Percentiles rank a stretch among this genome's conserved stretches.
Evolutionary conservation across 2,797 vertebrate species (phyloP).

Genomic region (Coendou prehensilis): DNA sequence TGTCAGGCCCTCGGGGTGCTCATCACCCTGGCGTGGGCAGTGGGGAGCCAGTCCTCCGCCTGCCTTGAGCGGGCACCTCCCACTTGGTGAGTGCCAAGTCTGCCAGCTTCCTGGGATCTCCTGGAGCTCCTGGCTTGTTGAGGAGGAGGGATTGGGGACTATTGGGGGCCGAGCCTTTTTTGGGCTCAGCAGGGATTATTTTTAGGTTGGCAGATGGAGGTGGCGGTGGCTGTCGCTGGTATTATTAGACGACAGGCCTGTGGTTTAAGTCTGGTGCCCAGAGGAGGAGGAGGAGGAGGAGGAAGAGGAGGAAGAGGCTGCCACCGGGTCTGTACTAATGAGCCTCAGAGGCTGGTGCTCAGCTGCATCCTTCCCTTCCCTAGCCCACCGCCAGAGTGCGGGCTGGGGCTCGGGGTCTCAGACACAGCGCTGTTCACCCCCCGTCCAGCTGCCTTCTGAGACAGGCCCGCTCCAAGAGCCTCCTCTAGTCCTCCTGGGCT

Average conservation of each 20-base stretch:
- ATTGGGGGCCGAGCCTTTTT: constrained; percentile 79
- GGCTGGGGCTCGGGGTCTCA: background rate
- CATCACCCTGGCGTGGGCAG: background rate
- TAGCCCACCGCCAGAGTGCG: background rate
- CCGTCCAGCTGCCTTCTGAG: background rate
- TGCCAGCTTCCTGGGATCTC: constrained; percentile 72
- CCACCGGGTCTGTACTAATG: background rate
- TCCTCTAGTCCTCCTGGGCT: background rate
- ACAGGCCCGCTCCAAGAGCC: background rate
- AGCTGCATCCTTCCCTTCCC: background rate
- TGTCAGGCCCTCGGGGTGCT: background rate
- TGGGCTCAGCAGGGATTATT: constrained; percentile 83
- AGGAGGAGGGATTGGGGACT: constrained; percentile 75
- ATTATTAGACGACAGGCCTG: constrained; percentile 84
- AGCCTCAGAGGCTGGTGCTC: background rate
- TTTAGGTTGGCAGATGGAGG: constrained; percentile 85
- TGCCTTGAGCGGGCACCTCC: background rate
- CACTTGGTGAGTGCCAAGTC: constrained; percentile 22
- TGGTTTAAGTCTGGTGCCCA: constrained; percentile 81
- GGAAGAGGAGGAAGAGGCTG: background rate
- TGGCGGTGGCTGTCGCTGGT: constrained; percentile 82
- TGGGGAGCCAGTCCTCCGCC: background rate
- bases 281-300: constrained; percentile 65
- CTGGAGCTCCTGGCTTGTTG: constrained; percentile 72
- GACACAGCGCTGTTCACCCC: background rate